Evolutionary conservation across 2,113 vertebrate species (phyloP), one percentile per base, ranked within the genome.

Genomic region (Ailurus styani): DNA sequence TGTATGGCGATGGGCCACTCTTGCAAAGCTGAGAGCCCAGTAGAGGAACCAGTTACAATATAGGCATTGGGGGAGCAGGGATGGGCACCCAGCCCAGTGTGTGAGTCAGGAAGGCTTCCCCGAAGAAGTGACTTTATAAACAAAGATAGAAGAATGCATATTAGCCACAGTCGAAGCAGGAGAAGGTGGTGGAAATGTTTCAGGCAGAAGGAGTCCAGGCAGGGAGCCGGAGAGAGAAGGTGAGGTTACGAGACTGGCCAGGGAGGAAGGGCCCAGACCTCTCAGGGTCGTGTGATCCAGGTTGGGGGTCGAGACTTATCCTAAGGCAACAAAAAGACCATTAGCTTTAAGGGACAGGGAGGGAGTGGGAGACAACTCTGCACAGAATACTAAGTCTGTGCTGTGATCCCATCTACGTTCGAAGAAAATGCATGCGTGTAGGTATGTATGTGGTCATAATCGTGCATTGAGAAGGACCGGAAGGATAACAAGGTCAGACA

Each of bases 161-260:
- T 14, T n/a, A 42, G 78, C 29, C 45, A 52, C 70, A n/a, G 68
- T 21, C 72, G 47, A 70, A 81, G 57, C 60, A 62, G 81, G n/a
- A 29, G 23, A 20, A 13, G 31, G 5, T 21, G 6, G 27, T 27
- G 29, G 60, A 21, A 12, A 4, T 57, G 29, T 73, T 54, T 54
- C n/a, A 13, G 50, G 72, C 57, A 52, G 52, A 83, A 31, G 17
- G 7, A 64, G 20, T 42, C 23, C 37, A 12, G 2, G 42, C 40
- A 70, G 50, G 40, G 60, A 70, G 90, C 64, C 4, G 11, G 31
- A 86, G 14, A 57, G 7, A 14, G 3, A 42, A n/a, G 40, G 8
- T 9, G 34, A 6, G 17, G 27, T 20, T 20, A 1, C 31, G n/a
- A 60, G 1, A 0, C 42, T 37, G 42, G 13, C 11, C 5, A 4